Evolutionary conservation across 2,888 invertebrate species (phyloP).

Genomic region (Allacma fusca): DNA sequence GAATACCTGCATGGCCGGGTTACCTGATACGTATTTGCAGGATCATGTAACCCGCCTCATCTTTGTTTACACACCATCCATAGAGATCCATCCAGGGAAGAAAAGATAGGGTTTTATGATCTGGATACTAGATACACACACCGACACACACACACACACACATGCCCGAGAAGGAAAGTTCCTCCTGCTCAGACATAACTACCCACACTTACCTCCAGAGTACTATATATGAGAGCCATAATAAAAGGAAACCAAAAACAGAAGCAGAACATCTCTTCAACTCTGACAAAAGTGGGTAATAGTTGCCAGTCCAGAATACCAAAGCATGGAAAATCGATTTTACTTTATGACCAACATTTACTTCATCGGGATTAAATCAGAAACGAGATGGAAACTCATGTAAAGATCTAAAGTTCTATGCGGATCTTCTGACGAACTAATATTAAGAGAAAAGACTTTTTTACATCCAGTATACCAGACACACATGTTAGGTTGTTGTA

Average conservation of each 20-base stretch:
- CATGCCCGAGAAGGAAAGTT: no score
- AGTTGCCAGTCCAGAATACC: neutral
- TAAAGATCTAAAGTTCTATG: neutral
- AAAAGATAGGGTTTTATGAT: neutral
- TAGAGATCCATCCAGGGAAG: constrained; percentile 1
- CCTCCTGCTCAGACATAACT: no score
- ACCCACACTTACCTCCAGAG: neutral
- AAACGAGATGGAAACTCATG: constrained; percentile 20
- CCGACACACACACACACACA: no score
- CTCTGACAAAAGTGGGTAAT: constrained; percentile 2
- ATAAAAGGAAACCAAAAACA: constrained; percentile 12
- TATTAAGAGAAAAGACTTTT: neutral
- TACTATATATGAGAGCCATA: constrained; percentile 3
- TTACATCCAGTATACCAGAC: no score
- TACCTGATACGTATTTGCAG: neutral
- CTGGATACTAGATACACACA: neutral
- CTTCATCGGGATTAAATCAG: constrained; percentile 34
- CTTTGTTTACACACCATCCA: constrained; percentile 11
- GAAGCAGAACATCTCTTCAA: constrained; percentile 12
- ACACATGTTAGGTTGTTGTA: no score
- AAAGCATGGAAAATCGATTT: constrained; percentile 22
- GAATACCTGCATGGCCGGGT: neutral
- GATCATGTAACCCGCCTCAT: constrained; percentile 12
- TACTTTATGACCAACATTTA: constrained; percentile 28
- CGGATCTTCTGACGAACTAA: neutral